A percentile compares a stretch with the other conserved stretches of the same genome.
These are phyloP conservation scores for Andrena chrysosceles DNA, from an alignment of 2,888 invertebrate species.

Conservation along the genomic window DNA sequence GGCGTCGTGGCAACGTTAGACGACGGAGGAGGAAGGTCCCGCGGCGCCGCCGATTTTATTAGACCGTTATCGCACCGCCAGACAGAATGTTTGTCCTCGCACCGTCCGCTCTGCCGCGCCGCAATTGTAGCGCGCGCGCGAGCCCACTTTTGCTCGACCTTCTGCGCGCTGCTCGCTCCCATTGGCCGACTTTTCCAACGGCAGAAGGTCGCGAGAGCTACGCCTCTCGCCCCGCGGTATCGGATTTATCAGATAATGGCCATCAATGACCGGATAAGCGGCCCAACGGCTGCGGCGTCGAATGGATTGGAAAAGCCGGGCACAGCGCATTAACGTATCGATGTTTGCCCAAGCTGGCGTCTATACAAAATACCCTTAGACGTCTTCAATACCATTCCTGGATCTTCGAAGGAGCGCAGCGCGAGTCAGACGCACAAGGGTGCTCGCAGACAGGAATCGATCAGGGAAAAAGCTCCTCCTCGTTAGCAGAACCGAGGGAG, in stretches of 20 bases:
- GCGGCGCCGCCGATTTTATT: constrained; percentile 72
- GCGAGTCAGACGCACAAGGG: not conserved
- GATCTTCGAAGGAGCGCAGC: not conserved
- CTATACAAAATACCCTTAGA: constrained; percentile 6
- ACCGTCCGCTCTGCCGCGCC: constrained; percentile 62
- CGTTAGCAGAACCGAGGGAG: constrained; percentile 37
- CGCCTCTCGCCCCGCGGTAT: constrained; percentile 29
- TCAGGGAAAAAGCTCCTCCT: not conserved
- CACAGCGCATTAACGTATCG: not conserved
- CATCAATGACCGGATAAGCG: constrained; percentile 45
- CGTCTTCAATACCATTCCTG: not conserved
- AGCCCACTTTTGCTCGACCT: constrained; percentile 41
- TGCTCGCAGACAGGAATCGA: constrained; percentile 14
- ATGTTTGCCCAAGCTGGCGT: not conserved
- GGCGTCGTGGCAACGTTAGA: constrained; percentile 47
- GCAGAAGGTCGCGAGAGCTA: constrained; percentile 25
- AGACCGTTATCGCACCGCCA: constrained; percentile 72
- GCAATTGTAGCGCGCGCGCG: constrained; percentile 14
- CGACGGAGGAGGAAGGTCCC: constrained; percentile 25
- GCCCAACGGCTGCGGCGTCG: not conserved
- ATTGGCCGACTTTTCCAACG: constrained; percentile 21
- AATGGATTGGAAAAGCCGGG: constrained; percentile 11
- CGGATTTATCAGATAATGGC: constrained; percentile 47
- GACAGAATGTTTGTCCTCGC: constrained; percentile 73
- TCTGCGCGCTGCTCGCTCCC: constrained; percentile 16